Conservation (phyloP, 2,888 invertebrate genomes). For the Pseudoips prasinana region DNA sequence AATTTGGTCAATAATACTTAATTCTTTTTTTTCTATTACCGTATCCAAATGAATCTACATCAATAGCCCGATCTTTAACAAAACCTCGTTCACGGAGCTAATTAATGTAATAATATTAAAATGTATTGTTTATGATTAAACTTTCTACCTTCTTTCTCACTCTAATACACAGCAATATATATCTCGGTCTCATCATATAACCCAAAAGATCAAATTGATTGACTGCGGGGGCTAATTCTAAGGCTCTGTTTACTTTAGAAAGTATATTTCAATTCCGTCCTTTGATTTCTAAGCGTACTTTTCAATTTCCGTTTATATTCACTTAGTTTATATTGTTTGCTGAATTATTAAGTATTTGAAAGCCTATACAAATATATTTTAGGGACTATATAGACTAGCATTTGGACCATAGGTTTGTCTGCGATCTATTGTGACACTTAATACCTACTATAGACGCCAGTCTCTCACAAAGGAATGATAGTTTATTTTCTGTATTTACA, state of each 20-base stretch:
- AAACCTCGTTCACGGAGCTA: slow-evolving; percentile 44
- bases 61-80: slow-evolving; percentile 10
- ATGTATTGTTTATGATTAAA: slow-evolving; percentile 63
- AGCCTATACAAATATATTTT: too few species aligned
- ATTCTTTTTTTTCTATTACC: slow-evolving; percentile 16
- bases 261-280: slow-evolving; percentile 39
- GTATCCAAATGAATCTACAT: slow-evolving; percentile 22
- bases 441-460: too few species aligned
- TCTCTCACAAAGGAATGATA: too few species aligned
- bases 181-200: slow-evolving; percentile 12
- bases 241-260: slow-evolving; percentile 45
- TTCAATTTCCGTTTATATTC: slow-evolving; percentile 28
- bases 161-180: slow-evolving; percentile 11
- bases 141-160: slow-evolving; percentile 33
- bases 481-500: too few species aligned
- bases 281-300: slow-evolving; percentile 31
- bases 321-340: slow-evolving; percentile 10
- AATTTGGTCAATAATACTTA: too few species aligned
- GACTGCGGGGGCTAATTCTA: slow-evolving; percentile 35
- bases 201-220: slow-evolving; percentile 45
- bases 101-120: slow-evolving; percentile 68
- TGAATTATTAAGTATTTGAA: slow-evolving; percentile 1
- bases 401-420: too few species aligned
- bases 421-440: too few species aligned
- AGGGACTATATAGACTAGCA: too few species aligned